A percentile compares a stretch with the other conserved stretches of the same genome.
phyloP scores from a whole-genome alignment of 2,797 vertebrate genomes.

The Adrianichthys oophorus region DNA sequence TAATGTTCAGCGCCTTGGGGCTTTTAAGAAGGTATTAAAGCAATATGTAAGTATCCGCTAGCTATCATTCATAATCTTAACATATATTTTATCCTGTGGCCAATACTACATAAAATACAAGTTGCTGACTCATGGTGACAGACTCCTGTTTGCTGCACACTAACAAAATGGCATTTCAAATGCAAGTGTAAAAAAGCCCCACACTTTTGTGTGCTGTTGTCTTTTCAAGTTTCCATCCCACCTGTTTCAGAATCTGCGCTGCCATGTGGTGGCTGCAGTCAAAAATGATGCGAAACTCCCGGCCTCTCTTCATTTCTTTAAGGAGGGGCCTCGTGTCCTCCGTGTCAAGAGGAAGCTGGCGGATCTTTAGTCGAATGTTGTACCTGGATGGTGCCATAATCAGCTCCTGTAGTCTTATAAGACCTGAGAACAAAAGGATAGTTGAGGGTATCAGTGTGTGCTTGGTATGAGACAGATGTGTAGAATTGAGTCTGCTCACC shows the following conservation, averaged over 20 bases:
- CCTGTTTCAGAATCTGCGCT: conserved; percentile 96
- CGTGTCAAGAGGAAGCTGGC: conserved; percentile 92
- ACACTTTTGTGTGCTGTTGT: not conserved
- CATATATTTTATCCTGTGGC: too few species aligned
- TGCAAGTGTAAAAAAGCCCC: too few species aligned
- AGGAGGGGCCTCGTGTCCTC: conserved; percentile 91
- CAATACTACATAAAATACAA: too few species aligned
- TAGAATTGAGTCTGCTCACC: conserved; percentile 72
- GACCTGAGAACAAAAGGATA: conserved; percentile 75
- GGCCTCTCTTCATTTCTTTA: conserved; percentile 97
- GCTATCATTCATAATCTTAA: too few species aligned
- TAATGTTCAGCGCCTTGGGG: too few species aligned
- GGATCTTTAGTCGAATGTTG: conserved; percentile 97
- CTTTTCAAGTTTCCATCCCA: conserved; percentile 33
- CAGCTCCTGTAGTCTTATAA: conserved; percentile 96
- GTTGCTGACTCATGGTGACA: too few species aligned
- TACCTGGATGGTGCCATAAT: conserved; percentile 98
- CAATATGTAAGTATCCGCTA: too few species aligned
- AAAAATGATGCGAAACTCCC: conserved; percentile 98
- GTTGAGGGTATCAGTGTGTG: not conserved
- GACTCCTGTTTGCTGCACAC: too few species aligned
- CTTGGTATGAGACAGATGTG: not conserved
- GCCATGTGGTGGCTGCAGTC: conserved; percentile 97
- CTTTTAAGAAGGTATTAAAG: too few species aligned
- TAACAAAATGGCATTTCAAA: too few species aligned